Evolutionary conservation across 1,140 invertebrate species (phyloP), one percentile per base, ranked within the genome.

Genomic region (Brachionus manjavacas): DNA sequence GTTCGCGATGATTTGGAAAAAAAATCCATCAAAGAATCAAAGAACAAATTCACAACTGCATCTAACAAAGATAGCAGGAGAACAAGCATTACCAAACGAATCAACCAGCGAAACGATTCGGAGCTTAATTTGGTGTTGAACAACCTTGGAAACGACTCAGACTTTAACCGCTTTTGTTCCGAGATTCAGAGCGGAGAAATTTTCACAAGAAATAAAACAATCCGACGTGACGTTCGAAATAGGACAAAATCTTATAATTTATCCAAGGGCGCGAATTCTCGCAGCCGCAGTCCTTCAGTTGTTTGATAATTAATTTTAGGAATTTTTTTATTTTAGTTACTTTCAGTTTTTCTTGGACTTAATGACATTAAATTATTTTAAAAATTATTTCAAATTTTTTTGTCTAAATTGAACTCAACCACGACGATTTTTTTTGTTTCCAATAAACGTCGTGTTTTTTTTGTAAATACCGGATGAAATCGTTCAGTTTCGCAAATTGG

Each of bases 401-500:
- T 31, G 3, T 14, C 12, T 16, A 31, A 68, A 68, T 68, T 68
- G 31, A 68, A 60, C 16, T 20, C 52, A 60, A 16, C n/a, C 16
- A 60, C 52, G 52, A 20, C 52, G 6, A 20, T 8, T 2, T 60
- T 60, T 60, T 52, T 52, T 52, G 14, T 52, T 49, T 49, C n/a
- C n/a, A 49, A 55, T 20, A 41, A 14, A 31, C 4, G 31, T 68
- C 31, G 23, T 31, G 25, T 28, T 39, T 72, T 39, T 72, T n/a
- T 72, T 72, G 68, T 72, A 72, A 72, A 72, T 72, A 72, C 68
- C 68, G 68, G 68, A 72, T 72, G 4, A 72, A 72, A 72, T 72
- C 68, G 68, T 72, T 31, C 64, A 68, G 64, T 68, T 68, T 68
- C 64, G 64, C 52, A 55, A 49, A 16, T 55, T 55, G 52, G n/a